These are phyloP conservation scores for Agonopterix subpropinquella DNA, from an alignment of 2,888 invertebrate genomes.

Conservation along the genomic window DNA sequence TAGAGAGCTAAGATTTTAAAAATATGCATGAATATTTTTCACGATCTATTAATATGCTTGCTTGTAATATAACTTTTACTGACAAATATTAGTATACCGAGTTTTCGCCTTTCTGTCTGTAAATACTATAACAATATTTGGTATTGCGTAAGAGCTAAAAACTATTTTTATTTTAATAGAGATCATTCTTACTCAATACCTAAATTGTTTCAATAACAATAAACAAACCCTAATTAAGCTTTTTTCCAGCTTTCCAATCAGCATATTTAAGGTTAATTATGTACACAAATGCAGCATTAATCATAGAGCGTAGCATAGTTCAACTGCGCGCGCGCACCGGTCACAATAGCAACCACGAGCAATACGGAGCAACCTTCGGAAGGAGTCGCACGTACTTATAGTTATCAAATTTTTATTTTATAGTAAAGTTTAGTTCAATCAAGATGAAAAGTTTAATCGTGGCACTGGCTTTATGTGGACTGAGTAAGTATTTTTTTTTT, in stretches of 20 bases:
- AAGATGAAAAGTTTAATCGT: conserved; percentile 54
- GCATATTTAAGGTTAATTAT: neutral
- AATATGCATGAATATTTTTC: neutral
- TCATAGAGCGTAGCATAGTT: conserved; percentile 28
- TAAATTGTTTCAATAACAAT: no score
- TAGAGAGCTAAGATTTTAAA: neutral
- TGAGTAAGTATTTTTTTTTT: conserved; percentile 42
- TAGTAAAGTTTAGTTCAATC: conserved; percentile 9
- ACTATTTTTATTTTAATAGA: no score
- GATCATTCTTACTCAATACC: no score
- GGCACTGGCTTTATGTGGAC: conserved; percentile 41
- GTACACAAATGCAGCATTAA: conserved; percentile 20
- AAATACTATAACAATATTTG: no score
- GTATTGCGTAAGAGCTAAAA: no score
- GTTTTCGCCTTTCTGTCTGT: no score
- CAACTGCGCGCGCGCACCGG: conserved; percentile 30
- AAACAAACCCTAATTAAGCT: no score
- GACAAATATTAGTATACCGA: no score
- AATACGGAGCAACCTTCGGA: conserved; percentile 61
- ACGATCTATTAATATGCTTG: no score
- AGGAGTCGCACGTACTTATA: conserved; percentile 52
- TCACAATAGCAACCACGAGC: conserved; percentile 38
- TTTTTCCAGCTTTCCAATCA: no score
- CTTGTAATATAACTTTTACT: no score
- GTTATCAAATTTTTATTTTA: conserved; percentile 12